phyloP scores from a whole-genome alignment of 2,888 invertebrate species.

The Pteria penguin region DNA sequence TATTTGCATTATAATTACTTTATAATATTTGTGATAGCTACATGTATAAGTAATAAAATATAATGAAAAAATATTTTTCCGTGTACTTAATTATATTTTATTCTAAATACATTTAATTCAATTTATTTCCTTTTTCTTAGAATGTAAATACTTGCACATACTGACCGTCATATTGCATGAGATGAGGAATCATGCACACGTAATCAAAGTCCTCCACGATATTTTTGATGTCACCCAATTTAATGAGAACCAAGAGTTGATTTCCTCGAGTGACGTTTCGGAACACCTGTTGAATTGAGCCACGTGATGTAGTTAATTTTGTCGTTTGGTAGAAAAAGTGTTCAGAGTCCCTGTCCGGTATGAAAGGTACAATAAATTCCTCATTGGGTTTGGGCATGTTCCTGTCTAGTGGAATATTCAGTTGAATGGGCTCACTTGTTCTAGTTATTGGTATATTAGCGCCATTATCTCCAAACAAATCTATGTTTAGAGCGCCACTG shows the following conservation, averaged over 20 bases:
- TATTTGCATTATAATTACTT: too few species aligned
- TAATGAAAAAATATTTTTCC: too few species aligned
- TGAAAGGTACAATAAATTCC: conserved; percentile 38
- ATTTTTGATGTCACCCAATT: conserved; percentile 49
- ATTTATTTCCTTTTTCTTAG: too few species aligned
- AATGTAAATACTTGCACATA: too few species aligned
- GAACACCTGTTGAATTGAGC: conserved; percentile 48
- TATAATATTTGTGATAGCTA: too few species aligned
- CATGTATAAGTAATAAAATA: too few species aligned
- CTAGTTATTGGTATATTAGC: conserved; percentile 25
- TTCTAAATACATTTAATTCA: too few species aligned
- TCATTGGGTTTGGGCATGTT: conserved; percentile 30
- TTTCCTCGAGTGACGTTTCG: conserved; percentile 19
- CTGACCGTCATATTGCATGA: conserved; percentile 37
- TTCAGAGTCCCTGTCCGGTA: conserved; percentile 38
- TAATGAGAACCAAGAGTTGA: conserved; percentile 56
- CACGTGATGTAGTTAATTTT: conserved; percentile 10
- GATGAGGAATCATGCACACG: conserved; percentile 43
- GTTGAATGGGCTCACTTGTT: conserved; percentile 53
- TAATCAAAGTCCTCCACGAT: conserved; percentile 48
- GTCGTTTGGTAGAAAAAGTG: conserved; percentile 45
- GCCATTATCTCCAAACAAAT: conserved; percentile 39
- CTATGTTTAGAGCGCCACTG: conserved; percentile 42
- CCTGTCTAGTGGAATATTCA: conserved; percentile 59
- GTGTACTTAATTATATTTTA: too few species aligned